phyloP scores from a whole-genome alignment of 2,113 vertebrate genomes.

The Peucedramus taeniatus region DNA sequence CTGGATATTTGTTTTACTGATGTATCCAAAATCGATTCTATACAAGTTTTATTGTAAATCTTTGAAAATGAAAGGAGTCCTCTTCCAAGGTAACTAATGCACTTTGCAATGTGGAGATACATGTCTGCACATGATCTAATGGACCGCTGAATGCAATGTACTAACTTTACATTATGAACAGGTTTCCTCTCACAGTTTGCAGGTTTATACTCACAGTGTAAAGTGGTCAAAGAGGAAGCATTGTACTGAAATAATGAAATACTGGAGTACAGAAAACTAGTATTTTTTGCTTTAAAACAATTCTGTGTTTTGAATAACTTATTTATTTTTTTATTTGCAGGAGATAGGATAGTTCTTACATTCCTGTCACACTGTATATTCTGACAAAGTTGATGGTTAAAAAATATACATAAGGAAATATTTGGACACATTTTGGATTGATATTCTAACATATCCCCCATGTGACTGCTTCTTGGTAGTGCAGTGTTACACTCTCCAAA shows the following conservation, averaged over 20 bases:
- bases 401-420: not conserved
- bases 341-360: not conserved
- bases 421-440: not conserved
- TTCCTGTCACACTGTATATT: not conserved
- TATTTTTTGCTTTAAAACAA: not conserved
- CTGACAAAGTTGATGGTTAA: not conserved
- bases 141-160: not conserved
- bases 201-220: not conserved
- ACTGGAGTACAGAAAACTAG: not conserved
- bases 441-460: slow-evolving; percentile 29
- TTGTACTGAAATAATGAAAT: not conserved
- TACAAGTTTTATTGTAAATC: not conserved
- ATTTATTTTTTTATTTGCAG: not conserved
- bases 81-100: not conserved
- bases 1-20: not conserved
- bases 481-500: not conserved
- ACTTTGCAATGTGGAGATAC: not conserved
- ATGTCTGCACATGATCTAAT: not conserved
- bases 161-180: not conserved
- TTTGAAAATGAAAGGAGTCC: not conserved
- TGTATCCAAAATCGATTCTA: not conserved
- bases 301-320: not conserved
- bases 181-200: not conserved
- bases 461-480: slow-evolving; percentile 48
- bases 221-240: not conserved